Base-by-base conservation (phyloP, 1,140 invertebrate species). In the Pogonomyrmex barbatus region DNA sequence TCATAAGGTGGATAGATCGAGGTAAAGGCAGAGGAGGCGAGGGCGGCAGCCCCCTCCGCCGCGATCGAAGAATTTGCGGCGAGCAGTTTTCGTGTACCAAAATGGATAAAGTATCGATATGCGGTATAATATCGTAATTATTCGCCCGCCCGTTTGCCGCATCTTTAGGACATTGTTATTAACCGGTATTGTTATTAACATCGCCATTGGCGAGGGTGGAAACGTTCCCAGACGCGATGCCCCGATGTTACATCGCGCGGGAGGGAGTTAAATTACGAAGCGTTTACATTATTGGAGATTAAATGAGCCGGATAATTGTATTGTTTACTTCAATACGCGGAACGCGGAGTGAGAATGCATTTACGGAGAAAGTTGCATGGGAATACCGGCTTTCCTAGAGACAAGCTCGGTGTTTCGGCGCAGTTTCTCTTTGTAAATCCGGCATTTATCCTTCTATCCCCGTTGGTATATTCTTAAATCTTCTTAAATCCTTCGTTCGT, bases 1-100 rank as follows among this genome's bases (percentile, higher is more conserved):
- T 83, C 79, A 83, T 83, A 83, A 83, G 79, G 79, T 73, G 79
- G 68, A 83, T 83, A 83, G 68, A 83, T 83, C 79, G 67, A 73
- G 68, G 79, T 39, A 52, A 50, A 68, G 65, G 65, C n/a, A 12
- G 30, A 52, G 9, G 12, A 50, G 42, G 52, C 24, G 56, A 8
- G 0, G 10, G 56, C 6, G 63, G 36, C 60, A 45, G 33, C 30
- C 58, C 8, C 50, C 33, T n/a, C 33, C 71, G 24, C 24, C 24
- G 24, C 62, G 68, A 50, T 76, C 63, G 54, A 82, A 81, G 75
- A 79, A 85, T 68, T 77, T 75, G 78, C 42, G 56, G 60, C 50
- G 52, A 58, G 30, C 56, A 54, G 56, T 39, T 56, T 30, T 24
- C 60, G 67, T 30, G 45, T 45, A 60, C 33, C 65, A 70, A 86